Conservation (phyloP, 2,888 invertebrate genomes). For the Malacosoma neustria region DNA sequence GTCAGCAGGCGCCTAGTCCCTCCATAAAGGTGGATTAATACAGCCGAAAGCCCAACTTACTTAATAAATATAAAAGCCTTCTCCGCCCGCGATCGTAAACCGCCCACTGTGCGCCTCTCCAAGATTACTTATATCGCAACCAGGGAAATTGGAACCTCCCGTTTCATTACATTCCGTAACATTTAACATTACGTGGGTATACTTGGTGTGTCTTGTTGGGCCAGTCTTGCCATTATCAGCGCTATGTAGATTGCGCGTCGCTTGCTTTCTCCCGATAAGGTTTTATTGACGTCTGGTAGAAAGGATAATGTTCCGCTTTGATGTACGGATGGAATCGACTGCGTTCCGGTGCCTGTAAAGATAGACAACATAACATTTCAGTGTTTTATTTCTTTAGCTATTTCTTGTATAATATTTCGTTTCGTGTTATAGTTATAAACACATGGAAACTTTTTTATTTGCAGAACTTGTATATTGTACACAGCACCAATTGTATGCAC, state of each 20-base stretch:
- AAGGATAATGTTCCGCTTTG: slow-evolving; percentile 70
- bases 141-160: slow-evolving; percentile 37
- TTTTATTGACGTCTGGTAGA: slow-evolving; percentile 61
- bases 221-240: slow-evolving; percentile 65
- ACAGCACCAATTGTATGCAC: no score
- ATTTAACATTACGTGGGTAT: slow-evolving; percentile 19
- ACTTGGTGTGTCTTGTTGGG: slow-evolving; percentile 28
- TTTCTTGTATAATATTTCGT: slow-evolving; percentile 13
- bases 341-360: slow-evolving; percentile 47
- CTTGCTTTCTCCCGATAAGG: slow-evolving; percentile 69
- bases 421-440: slow-evolving; percentile 10
- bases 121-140: slow-evolving; percentile 67
- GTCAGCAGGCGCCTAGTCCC: slow-evolving; percentile 51
- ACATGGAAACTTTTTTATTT: no score
- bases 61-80: slow-evolving; percentile 76
- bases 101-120: slow-evolving; percentile 64
- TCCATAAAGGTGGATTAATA: slow-evolving; percentile 73
- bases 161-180: slow-evolving; percentile 46
- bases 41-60: slow-evolving; percentile 73
- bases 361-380: slow-evolving; percentile 45
- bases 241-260: slow-evolving; percentile 69
- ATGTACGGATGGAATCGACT: slow-evolving; percentile 53
- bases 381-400: slow-evolving; percentile 25
- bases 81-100: slow-evolving; percentile 66
- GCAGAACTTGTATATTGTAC: no score